Evolutionary conservation across 2,888 invertebrate genomes (phyloP), one percentile per base, ranked within the genome.

Genomic region (Pristionchus arcanus): DNA sequence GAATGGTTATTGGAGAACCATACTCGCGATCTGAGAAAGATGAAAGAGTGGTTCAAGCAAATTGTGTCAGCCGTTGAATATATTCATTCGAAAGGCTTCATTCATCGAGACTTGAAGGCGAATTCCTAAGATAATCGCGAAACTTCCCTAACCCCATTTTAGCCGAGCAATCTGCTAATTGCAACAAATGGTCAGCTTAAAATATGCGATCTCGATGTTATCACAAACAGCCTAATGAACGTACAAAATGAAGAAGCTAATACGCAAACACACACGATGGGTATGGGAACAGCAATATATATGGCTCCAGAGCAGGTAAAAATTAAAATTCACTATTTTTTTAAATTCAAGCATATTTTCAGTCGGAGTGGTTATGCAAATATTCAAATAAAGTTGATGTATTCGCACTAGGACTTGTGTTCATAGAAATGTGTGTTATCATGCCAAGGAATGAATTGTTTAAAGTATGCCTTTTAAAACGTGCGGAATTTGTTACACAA

Each of bases 41-140:
- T 31, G 3, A 11, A 31, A 31, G 1, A 31, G 13, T 68, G 68
- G 68, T 68, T 68, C 68, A 68, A 68, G 31, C 31, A 68, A 11
- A 28, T 68, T 31, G 68, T 68, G 16, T 68, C 31, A 7, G 31
- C 28, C 15, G 68, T 68, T 31, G 28, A 28, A 9, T 68, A 31
- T 19, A 68, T 68, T 3, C 68, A 68, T 31, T 7, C 9, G 7
- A 68, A 31, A 28, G 15, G 31, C 11, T 31, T 28, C 13, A 68
- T 68, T 31, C 68, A 68, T 68, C 68, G 68, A 28, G 68, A 68
- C 19, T 31, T 68, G 68, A 68, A 68, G 68, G 68, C 31, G 13
- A 31, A 68, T 16, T 3, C 59, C 16, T 59, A 15, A 31, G 11
- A 9, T 31, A 11, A 3, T 15, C 3, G 31, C 19, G 68, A 68